Base-by-base conservation (phyloP, 2,797 vertebrate species). In the Limosa lapponica region DNA sequence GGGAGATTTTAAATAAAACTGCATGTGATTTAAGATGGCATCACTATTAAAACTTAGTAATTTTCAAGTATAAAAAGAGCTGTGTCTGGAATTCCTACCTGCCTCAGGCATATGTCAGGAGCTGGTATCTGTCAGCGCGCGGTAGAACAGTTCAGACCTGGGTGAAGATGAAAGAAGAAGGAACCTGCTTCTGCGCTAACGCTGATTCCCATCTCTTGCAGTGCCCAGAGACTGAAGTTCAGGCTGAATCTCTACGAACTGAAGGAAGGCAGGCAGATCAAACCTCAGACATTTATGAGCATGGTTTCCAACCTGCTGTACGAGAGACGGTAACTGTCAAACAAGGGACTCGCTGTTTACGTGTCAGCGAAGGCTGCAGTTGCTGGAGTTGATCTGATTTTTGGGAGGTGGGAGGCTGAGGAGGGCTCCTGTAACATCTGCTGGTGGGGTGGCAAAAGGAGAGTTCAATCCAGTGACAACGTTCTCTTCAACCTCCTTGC, bases 231-330 rank as follows among this genome's bases (percentile, higher is more conserved):
- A 25, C 98, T 99, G 73, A 99, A 99, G 97, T 99, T 99, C 97
- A 98, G 99, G 90, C 98, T 99, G 83, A 99, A 99, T 82, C 98
- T 99, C 48, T 99, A 99, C 5, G 99, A 99, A 95, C 98, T 99
- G 96, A 99, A 99, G 97, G 99, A 99, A 80, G 99, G 99, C 15
- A 98, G 99, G 89, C 99, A 99, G 97, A 99, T 99, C 98, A 99
- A 99, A 67, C 99, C 99, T 2, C 99, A 99, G 93, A 99, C 99
- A 14, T 99, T 99, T 83, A 99, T 99, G 99, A 99, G 99, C 97
- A 99, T 99, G 99, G 99, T 99, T 92, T 99, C 99, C 89, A 99
- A 99, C 94, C 98, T 99, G 75, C 87, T 99, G 24, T 99, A 99
- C 15, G 99, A 99, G 96, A 99, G 98, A 91, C 98, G 99, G 99